phyloP scores from a whole-genome alignment of 2,113 vertebrate species.

The Hyaena hyaena region DNA sequence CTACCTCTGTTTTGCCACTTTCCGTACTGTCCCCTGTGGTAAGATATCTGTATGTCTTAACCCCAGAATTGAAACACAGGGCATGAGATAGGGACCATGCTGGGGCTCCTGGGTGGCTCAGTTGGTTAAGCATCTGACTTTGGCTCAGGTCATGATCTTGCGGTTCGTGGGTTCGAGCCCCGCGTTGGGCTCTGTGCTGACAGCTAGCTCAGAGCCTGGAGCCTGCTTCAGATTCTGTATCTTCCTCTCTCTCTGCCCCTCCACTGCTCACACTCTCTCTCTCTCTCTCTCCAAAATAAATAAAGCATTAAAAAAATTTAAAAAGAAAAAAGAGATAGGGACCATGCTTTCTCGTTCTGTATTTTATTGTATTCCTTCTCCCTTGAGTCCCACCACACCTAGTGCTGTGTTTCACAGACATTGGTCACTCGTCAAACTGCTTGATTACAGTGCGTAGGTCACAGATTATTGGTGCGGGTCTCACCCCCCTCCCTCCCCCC shows the following conservation, averaged over 20 bases:
- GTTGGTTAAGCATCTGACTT: too few species aligned
- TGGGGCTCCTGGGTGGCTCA: too few species aligned
- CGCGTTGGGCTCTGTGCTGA: too few species aligned
- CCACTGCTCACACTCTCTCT: too few species aligned
- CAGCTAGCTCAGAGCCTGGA: too few species aligned
- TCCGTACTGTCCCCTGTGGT: neutral
- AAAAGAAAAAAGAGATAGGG: neutral
- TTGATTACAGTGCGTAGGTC: neutral
- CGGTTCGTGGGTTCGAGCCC: too few species aligned
- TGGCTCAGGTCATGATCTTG: too few species aligned
- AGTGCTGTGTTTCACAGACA: neutral
- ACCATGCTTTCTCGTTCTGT: neutral
- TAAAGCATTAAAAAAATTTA: too few species aligned
- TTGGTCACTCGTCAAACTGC: neutral
- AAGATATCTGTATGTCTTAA: neutral
- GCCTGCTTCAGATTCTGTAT: too few species aligned
- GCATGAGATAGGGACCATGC: fast-evolving
- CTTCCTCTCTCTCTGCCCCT: too few species aligned
- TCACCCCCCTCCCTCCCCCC: neutral
- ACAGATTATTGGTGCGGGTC: neutral
- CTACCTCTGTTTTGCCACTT: neutral
- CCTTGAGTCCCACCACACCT: neutral
- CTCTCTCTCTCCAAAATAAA: too few species aligned
- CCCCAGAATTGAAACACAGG: neutral
- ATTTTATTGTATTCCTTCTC: neutral